Percentiles rank a stretch among this genome's conserved stretches.
These are phyloP conservation scores for Indicator indicator DNA, from an alignment of 2,113 vertebrate genomes.

Conservation along the genomic window DNA sequence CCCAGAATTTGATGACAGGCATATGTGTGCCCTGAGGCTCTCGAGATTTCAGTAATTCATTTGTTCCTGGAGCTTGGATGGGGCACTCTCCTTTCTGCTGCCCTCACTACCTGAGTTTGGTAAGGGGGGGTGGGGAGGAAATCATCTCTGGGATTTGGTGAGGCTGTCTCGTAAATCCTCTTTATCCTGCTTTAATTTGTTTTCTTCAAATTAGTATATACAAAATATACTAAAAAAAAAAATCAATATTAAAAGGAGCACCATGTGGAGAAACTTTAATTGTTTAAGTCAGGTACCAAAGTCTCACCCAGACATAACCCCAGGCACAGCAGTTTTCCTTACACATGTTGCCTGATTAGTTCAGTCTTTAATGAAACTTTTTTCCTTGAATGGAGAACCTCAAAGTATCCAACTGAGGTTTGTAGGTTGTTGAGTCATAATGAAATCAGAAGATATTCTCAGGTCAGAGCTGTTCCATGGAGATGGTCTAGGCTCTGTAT, in stretches of 20 bases:
- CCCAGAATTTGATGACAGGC: slow-evolving; percentile 58
- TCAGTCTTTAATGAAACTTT: not conserved
- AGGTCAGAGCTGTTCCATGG: not conserved
- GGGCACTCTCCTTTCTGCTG: not conserved
- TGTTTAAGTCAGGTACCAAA: slow-evolving; percentile 33
- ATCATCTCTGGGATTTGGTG: slow-evolving; percentile 1
- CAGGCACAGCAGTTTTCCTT: slow-evolving; percentile 24
- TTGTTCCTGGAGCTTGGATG: slow-evolving; percentile 19
- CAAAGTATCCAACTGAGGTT: not conserved
- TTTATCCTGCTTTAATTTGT: slow-evolving; percentile 19
- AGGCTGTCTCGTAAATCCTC: slow-evolving; percentile 11
- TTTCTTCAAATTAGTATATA: slow-evolving; percentile 22
- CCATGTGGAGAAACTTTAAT: slow-evolving; percentile 30
- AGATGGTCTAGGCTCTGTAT: not conserved
- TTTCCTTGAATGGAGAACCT: not conserved
- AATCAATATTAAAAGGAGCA: not conserved
- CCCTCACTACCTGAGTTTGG: not conserved
- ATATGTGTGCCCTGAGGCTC: slow-evolving; percentile 52
- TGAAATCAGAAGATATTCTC: slow-evolving; percentile 16
- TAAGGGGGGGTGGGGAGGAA: too few species aligned
- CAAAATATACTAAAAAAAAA: not conserved
- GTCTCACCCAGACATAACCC: not conserved
- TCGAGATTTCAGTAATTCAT: slow-evolving; percentile 43
- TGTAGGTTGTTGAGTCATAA: slow-evolving; percentile 14
- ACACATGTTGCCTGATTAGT: slow-evolving; percentile 13